Conservation (phyloP, 2,113 vertebrate genomes). For the Scopus umbretta region DNA sequence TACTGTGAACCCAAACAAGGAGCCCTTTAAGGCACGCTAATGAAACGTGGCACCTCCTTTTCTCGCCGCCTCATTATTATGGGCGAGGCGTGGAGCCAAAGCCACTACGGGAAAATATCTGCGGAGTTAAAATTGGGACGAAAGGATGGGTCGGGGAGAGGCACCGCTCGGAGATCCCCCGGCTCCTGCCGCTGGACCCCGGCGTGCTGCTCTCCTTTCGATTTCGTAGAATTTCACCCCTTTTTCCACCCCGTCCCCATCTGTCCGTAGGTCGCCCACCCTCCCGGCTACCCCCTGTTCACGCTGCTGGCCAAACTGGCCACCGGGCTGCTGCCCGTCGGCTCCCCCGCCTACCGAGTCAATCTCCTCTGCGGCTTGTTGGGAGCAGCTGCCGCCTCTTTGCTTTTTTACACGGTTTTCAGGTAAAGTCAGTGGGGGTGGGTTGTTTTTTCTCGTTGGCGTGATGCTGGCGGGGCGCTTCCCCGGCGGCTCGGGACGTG, state of each 20-base stretch:
- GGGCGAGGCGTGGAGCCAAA: conserved; percentile 14
- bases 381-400: conserved; percentile 83
- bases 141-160: background rate
- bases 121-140: background rate
- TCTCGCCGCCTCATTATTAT: background rate
- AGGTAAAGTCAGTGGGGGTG: too few relatives aligned
- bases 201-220: background rate
- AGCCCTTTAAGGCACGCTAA: conserved; percentile 52
- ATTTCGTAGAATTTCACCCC: background rate
- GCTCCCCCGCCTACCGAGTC: conserved; percentile 84
- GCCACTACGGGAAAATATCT: conserved; percentile 25
- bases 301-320: conserved; percentile 82
- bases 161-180: background rate
- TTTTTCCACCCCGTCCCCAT: background rate
- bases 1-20: conserved; percentile 68
- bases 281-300: conserved; percentile 95
- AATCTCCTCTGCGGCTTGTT: conserved; percentile 84
- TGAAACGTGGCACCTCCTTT: conserved; percentile 66
- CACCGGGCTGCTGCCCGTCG: conserved; percentile 72
- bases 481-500: background rate
- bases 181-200: background rate
- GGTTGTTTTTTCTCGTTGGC: background rate
- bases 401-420: conserved; percentile 88
- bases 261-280: conserved; percentile 86
- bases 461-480: background rate